These are phyloP conservation scores for Alentia gelatinosa DNA, from an alignment of 2,888 invertebrate genomes.

Conservation along the genomic window DNA sequence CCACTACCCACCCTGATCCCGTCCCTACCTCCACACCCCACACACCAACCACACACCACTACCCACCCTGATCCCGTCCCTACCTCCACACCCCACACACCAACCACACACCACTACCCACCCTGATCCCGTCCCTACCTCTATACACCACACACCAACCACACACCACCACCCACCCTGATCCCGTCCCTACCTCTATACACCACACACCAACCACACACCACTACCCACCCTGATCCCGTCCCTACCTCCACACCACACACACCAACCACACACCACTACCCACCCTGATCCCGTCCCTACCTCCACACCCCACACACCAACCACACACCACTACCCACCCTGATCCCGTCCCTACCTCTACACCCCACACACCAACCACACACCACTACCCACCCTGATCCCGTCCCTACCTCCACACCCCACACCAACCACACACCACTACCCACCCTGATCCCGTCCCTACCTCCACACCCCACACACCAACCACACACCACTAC, in stretches of 20 bases:
- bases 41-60: neutral
- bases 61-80: neutral
- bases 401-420: no score
- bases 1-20: neutral
- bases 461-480: no score
- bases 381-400: no score
- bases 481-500: no score
- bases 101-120: neutral
- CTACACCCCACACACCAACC: neutral
- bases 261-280: neutral
- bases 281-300: neutral
- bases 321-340: neutral
- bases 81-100: neutral
- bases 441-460: no score
- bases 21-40: neutral
- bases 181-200: neutral
- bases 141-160: neutral
- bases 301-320: neutral
- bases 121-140: no score
- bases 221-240: neutral
- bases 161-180: neutral
- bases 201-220: neutral
- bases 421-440: no score
- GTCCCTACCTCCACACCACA: neutral
- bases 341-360: neutral